A percentile compares a stretch with the other conserved stretches of the same genome.
Evolutionary conservation across 1,140 invertebrate species (phyloP).

Genomic region (Listronotus oregonensis): DNA sequence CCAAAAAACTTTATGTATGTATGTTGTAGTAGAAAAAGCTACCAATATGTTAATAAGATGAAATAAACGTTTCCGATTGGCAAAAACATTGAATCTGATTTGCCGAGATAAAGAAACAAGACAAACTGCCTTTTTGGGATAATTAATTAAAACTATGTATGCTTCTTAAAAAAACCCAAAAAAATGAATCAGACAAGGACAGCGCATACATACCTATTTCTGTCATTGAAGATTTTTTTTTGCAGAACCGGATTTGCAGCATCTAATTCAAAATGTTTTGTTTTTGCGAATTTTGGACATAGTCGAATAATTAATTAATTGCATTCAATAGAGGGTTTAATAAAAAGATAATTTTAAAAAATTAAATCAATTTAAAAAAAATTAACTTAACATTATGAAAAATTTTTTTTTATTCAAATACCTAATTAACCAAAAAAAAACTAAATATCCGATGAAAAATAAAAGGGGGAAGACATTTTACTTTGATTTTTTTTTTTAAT

Average conservation of each 20-base stretch:
- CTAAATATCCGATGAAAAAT: too few relatives aligned
- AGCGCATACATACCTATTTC: slow-evolving; percentile 14
- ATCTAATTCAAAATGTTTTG: neutral
- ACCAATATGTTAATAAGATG: slow-evolving; percentile 7
- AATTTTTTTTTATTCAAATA: too few relatives aligned
- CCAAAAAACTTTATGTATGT: too few relatives aligned
- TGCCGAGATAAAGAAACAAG: slow-evolving; percentile 28
- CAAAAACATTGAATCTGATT: slow-evolving; percentile 23
- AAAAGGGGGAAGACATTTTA: too few relatives aligned
- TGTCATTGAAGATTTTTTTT: slow-evolving; percentile 20
- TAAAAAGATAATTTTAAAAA: too few relatives aligned
- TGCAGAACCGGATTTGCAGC: slow-evolving; percentile 8
- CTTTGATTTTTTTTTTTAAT: too few relatives aligned
- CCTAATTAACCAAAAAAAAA: too few relatives aligned
- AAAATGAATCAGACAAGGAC: slow-evolving; percentile 28
- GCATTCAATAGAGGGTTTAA: too few relatives aligned
- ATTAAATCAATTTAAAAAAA: too few relatives aligned
- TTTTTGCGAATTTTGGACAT: too few relatives aligned
- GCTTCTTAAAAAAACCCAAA: slow-evolving; percentile 19
- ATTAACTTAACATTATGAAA: too few relatives aligned
- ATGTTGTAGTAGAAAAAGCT: neutral
- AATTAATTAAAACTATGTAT: slow-evolving; percentile 34
- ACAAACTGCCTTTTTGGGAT: slow-evolving; percentile 24
- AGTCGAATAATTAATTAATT: too few relatives aligned
- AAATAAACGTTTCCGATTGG: slow-evolving; percentile 12